These are phyloP conservation scores for Nibea albiflora DNA, from an alignment of 2,113 vertebrate genomes.

Conservation along the genomic window DNA sequence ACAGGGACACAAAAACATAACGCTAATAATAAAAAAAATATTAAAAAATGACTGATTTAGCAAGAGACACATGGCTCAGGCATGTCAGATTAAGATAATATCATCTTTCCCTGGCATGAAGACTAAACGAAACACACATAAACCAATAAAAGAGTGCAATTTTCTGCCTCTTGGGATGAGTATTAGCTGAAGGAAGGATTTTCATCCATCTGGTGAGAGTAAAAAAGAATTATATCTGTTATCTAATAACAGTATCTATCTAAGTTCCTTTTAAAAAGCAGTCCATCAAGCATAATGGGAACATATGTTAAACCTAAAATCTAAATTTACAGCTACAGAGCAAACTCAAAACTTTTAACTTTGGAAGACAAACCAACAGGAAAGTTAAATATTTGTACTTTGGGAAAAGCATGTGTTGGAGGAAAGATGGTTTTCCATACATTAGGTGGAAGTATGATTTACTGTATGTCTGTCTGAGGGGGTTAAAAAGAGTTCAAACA, in stretches of 20 bases:
- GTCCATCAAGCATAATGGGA: constrained; percentile 4
- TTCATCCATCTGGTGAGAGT: background rate
- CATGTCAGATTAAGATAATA: background rate
- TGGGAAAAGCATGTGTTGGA: background rate
- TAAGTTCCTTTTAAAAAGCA: background rate
- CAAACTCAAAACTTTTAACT: background rate
- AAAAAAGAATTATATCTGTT: background rate
- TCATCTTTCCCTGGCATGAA: background rate
- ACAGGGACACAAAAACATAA: background rate
- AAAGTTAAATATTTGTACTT: background rate
- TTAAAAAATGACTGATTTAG: background rate
- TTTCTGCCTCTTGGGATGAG: background rate
- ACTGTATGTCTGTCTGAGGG: background rate
- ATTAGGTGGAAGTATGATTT: background rate
- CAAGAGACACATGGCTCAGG: constrained; percentile 3
- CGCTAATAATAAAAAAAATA: too few species aligned
- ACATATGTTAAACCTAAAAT: constrained; percentile 3
- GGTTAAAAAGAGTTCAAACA: background rate
- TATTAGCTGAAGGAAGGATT: background rate
- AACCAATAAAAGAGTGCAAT: background rate
- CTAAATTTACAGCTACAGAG: background rate
- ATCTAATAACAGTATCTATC: background rate
- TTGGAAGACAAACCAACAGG: background rate
- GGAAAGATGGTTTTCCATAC: background rate
- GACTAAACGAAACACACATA: background rate